phyloP scores from a whole-genome alignment of 2,888 invertebrate species.

The Eupeodes luniger region DNA sequence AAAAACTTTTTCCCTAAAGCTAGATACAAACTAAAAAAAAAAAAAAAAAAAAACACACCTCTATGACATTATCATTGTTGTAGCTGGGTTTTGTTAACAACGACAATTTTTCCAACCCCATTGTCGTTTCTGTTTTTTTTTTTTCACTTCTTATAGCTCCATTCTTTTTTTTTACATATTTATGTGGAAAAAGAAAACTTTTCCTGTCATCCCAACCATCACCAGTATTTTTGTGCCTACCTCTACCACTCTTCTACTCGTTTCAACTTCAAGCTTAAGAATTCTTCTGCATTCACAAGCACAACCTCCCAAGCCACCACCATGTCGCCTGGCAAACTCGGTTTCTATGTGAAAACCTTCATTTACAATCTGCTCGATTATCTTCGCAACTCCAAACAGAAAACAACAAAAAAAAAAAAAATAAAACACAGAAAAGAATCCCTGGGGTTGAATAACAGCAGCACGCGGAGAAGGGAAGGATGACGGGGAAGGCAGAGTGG shows the following conservation, averaged over 20 bases:
- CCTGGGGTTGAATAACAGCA: not conserved
- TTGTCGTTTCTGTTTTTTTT: constrained; percentile 12
- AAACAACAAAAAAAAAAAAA: constrained; percentile 19
- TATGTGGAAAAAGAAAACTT: constrained; percentile 48
- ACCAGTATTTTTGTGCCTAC: not conserved
- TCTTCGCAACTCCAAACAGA: constrained; percentile 54
- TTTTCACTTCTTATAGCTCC: not conserved
- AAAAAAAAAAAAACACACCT: constrained; percentile 45
- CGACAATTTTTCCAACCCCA: constrained; percentile 59
- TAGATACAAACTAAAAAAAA: constrained; percentile 16
- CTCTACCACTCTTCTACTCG: not conserved
- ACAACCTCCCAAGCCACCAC: constrained; percentile 23
- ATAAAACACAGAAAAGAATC: not conserved
- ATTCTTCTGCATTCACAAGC: constrained; percentile 37
- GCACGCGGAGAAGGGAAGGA: not conserved
- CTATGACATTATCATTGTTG: constrained; percentile 76
- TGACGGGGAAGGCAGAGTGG: no score
- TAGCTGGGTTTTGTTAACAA: constrained; percentile 76
- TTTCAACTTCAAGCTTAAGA: constrained; percentile 17
- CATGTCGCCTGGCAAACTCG: constrained; percentile 41
- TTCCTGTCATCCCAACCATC: constrained; percentile 38
- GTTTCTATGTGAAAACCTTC: constrained; percentile 67
- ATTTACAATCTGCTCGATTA: constrained; percentile 76
- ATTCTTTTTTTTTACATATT: constrained; percentile 39
- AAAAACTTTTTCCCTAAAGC: constrained; percentile 55